Evolutionary conservation across 2,888 invertebrate species (phyloP), one percentile per base, ranked within the genome.

Genomic region (Chrysolina americana): DNA sequence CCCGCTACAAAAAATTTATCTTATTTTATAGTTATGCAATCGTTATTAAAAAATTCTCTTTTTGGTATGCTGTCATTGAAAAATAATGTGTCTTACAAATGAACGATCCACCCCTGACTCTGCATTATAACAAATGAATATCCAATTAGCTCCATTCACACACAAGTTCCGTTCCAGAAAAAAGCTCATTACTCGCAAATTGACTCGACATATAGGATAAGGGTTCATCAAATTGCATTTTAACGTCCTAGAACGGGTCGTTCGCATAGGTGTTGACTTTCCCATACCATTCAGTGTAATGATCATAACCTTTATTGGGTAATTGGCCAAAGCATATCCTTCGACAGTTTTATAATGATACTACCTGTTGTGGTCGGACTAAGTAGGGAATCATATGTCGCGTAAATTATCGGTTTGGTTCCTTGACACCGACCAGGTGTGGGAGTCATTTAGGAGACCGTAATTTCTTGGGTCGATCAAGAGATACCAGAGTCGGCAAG

Each of bases 281-380:
- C 80, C 80, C 81, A 81, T 76, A 76, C 64, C 66, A 74, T 71
- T 71, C 72, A 65, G 28, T 64, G 66, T 79, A 79, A 80, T 79
- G 78, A 82, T 80, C 77, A 77, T 78, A 80, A 78, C 75, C 79
- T 79, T 81, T 80, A 80, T 79, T 81, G 71, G 71, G 78, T 82
- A 81, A 82, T 82, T 82, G 81, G 79, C 70, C 68, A 69, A 75
- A 70, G 76, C 78, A 78, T 76, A 77, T 79, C 79, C 80, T 79
- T 78, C n/a, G 79, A 74, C 66, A 73, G 73, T 66, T 44, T 73
- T 73, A 70, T 79, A 79, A 79, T 74, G 74, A 77, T 65, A 53
- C 70, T 74, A 76, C 75, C 79, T 77, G 77, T 76, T 64, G 75
- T 71, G 65, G 41, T 66, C 28, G 36, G 70, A 8, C 44, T 75